Evolutionary conservation across 2,888 invertebrate species (phyloP).

Genomic region (Chloroclystis v-ata): DNA sequence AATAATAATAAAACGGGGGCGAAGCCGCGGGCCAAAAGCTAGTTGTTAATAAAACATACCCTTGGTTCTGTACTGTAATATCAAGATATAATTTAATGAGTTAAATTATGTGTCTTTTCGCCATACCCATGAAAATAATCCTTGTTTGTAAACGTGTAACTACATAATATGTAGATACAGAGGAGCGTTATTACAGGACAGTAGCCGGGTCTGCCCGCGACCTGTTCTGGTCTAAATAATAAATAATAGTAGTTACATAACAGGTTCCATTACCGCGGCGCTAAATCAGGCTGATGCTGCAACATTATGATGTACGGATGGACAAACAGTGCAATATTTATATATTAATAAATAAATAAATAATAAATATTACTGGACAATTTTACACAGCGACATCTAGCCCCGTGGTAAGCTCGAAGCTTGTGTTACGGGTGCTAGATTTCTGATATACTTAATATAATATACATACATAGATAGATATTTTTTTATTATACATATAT

Average conservation of each 20-base stretch:
- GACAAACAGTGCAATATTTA: constrained; percentile 33
- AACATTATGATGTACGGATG: constrained; percentile 48
- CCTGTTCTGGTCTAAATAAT: constrained; percentile 69
- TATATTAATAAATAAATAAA: no score
- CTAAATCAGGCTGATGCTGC: constrained; percentile 73
- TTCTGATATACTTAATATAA: background rate
- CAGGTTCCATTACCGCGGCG: constrained; percentile 74
- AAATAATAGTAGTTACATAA: constrained; percentile 75
- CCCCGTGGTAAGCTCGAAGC: background rate
- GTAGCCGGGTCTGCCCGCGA: constrained; percentile 59
- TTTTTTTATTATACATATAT: no score
- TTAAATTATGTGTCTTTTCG: no score
- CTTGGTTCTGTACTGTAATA: no score
- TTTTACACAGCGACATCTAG: background rate
- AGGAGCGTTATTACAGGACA: constrained; percentile 56
- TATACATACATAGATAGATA: no score
- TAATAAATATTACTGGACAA: background rate
- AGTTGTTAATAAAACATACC: no score
- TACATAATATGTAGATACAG: no score
- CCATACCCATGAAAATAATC: no score
- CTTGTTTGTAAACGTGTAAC: no score
- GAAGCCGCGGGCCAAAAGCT: no score
- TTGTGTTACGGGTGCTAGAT: background rate
- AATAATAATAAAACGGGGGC: no score
- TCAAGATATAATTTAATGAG: no score